Evolutionary conservation across 2,797 vertebrate genomes (phyloP).

Genomic region (Peromyscus attwateri): DNA sequence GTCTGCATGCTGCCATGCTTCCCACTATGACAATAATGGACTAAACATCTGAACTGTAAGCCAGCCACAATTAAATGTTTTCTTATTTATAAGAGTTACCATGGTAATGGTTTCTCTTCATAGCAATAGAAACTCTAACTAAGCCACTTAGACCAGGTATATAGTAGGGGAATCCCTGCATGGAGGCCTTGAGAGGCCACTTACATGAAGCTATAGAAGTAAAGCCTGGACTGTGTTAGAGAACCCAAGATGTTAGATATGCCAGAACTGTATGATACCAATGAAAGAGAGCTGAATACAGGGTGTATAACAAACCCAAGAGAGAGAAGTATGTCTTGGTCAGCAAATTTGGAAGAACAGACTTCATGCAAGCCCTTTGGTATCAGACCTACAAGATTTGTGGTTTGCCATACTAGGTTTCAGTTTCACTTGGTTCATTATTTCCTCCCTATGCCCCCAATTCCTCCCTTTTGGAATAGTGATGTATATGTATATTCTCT

Average conservation of each 20-base stretch:
- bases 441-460: not conserved
- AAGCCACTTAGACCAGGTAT: not conserved
- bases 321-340: not conserved
- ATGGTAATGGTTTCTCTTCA: not conserved
- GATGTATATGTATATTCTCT: not conserved
- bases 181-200: not conserved
- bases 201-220: not conserved
- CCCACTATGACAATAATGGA: not conserved
- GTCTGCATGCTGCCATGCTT: not conserved
- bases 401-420: not conserved
- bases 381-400: not conserved
- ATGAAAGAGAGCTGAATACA: not conserved
- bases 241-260: not conserved
- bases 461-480: not conserved
- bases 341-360: not conserved
- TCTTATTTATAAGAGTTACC: not conserved
- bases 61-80: too few relatives aligned
- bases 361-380: not conserved
- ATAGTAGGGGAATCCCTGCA: not conserved
- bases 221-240: not conserved
- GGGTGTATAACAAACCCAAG: not conserved
- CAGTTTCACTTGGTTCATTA: not conserved
- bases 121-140: not conserved
- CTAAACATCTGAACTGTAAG: not conserved
- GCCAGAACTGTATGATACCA: not conserved